Percentiles rank a stretch among this genome's conserved stretches.
Conservation (phyloP, 2,113 vertebrate species). For the Uropsilus gracilis region DNA sequence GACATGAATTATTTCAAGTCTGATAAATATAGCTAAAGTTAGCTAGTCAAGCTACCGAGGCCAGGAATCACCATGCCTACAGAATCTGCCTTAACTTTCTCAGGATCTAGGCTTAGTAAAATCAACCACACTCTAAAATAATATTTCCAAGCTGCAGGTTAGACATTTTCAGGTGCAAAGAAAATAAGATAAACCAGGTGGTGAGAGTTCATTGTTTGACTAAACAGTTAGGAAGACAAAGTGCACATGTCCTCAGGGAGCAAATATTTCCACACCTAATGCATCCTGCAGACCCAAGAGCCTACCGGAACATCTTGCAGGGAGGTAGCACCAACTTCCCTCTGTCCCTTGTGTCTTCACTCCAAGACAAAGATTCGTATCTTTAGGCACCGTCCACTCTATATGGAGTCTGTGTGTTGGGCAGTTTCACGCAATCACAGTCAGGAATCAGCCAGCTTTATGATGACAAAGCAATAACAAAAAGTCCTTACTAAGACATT, state of each 20-base stretch:
- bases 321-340: not conserved
- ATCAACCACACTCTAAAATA: not conserved
- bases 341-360: not conserved
- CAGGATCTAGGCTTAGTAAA: not conserved
- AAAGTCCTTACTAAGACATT: not conserved
- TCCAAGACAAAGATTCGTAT: not conserved
- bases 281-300: not conserved
- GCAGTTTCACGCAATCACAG: not conserved
- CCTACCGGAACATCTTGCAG: not conserved
- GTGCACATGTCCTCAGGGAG: not conserved
- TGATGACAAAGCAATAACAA: not conserved
- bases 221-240: not conserved
- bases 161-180: not conserved
- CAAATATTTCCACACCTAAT: not conserved
- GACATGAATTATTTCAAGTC: not conserved
- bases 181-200: not conserved
- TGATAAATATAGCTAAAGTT: not conserved
- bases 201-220: not conserved
- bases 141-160: not conserved
- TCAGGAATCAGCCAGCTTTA: not conserved
- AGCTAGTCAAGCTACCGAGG: not conserved
- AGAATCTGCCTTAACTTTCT: not conserved
- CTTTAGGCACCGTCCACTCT: too few relatives aligned
- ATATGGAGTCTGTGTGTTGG: not conserved
- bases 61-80: not conserved